phyloP scores from a whole-genome alignment of 2,888 invertebrate genomes.

The Lacanobia wlatinum region DNA sequence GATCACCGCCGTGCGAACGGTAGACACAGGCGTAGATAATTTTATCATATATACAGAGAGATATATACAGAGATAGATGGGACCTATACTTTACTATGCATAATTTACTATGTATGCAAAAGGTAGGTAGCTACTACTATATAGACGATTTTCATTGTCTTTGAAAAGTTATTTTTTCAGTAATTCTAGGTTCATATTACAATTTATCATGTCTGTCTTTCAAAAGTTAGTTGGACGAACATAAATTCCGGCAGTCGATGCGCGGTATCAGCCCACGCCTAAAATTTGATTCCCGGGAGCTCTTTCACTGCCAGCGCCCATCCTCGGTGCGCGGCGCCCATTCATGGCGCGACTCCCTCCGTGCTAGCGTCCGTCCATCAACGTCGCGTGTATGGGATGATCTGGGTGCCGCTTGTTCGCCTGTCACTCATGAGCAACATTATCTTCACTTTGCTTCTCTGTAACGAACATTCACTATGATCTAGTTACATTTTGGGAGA shows the following conservation, averaged over 20 bases:
- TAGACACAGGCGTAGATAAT: too few species aligned
- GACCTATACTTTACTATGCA: too few species aligned
- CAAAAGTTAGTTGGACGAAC: neutral
- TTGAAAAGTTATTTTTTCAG: neutral
- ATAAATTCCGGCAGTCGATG: neutral
- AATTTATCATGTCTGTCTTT: constrained; percentile 15
- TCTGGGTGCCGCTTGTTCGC: constrained; percentile 41
- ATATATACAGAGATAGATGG: too few species aligned
- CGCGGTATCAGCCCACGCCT: neutral
- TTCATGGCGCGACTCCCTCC: constrained; percentile 28
- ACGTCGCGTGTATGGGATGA: constrained; percentile 41
- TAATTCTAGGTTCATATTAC: neutral
- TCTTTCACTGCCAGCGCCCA: neutral
- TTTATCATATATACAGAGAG: too few species aligned
- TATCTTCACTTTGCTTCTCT: constrained; percentile 26
- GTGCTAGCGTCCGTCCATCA: constrained; percentile 34
- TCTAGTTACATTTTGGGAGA: constrained; percentile 1
- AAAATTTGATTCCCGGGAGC: constrained; percentile 19
- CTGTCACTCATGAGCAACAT: constrained; percentile 39
- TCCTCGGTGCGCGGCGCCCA: neutral
- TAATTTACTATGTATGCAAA: too few species aligned
- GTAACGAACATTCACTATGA: constrained; percentile 8
- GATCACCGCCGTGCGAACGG: too few species aligned
- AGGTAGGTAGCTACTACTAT: too few species aligned
- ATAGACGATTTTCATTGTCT: too few species aligned